Percentiles rank a stretch among this genome's conserved stretches.
Evolutionary conservation across 2,888 invertebrate genomes (phyloP).

Genomic region (Malachius bipustulatus): DNA sequence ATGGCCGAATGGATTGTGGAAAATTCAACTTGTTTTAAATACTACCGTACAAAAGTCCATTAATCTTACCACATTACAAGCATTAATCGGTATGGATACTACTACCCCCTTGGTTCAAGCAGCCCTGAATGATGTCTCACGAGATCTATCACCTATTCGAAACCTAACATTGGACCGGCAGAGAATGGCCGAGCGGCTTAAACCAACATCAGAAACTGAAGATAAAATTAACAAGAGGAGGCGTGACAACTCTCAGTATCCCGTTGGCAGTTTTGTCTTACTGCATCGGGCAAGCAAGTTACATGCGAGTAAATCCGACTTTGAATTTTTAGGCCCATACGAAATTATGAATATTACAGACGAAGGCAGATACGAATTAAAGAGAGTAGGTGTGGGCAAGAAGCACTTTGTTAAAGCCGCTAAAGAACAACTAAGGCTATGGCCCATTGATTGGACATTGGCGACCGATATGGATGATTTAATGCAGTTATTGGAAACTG

Average conservation of each 20-base stretch:
- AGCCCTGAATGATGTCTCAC: conserved; percentile 14
- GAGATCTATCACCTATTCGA: conserved; percentile 15
- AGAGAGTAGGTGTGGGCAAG: too few relatives aligned
- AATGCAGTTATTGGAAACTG: too few relatives aligned
- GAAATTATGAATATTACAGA: too few relatives aligned
- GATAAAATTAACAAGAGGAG: too few relatives aligned
- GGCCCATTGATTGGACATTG: too few relatives aligned
- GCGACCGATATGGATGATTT: too few relatives aligned
- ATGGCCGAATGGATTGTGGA: conserved; percentile 19
- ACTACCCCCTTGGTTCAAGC: conserved; percentile 19
- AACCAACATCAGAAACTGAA: too few relatives aligned
- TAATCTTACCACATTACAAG: conserved; percentile 16
- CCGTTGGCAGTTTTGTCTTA: conserved; percentile 18
- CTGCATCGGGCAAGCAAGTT: conserved; percentile 19
- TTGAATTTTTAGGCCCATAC: conserved; percentile 18
- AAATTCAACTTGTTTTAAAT: conserved; percentile 19
- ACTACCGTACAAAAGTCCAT: conserved; percentile 19
- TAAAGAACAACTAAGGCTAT: too few relatives aligned
- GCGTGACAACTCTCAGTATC: conserved; percentile 6
- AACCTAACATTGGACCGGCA: conserved; percentile 14
- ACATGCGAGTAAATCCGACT: conserved; percentile 17
- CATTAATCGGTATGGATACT: conserved; percentile 16
- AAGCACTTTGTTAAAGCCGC: too few relatives aligned
- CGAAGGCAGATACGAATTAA: too few relatives aligned
- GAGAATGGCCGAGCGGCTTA: conserved; percentile 7